Base-by-base conservation (phyloP, 2,797 vertebrate species). In the Malacoctenus gilli region DNA sequence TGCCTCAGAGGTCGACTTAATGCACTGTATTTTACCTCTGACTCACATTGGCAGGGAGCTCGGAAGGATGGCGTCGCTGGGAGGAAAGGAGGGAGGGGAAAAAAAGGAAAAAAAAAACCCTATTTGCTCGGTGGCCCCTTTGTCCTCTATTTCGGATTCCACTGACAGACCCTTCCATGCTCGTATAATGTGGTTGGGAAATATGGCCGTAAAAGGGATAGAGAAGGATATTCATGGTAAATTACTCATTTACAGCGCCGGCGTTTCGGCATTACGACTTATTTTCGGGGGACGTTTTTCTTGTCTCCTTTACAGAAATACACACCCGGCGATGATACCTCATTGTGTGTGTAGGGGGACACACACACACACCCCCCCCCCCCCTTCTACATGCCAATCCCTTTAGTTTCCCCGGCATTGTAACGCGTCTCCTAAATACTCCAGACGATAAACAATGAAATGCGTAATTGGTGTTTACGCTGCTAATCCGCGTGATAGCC, bases 391-490 rank as follows among this genome's bases (percentile, higher is more conserved):
- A 53, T 63, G 57, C 39, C 54, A 42, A 59, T 69, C 23, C 57
- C 5, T 40, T 79, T 76, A 74, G 77, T 83, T 80, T 61, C 71
- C 57, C n/a, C n/a, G n/a, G 52, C 51, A 40, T 19, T 59, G 36
- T 79, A 35, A 30, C 65, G 37, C 76, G 44, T 83, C 77, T 60
- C 79, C 59, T 62, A 79, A 89, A 85, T 65, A 47, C 75, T 64
- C 59, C 78, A 77, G 67, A 83, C 85, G 77, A 83, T 88, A 86
- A 90, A 90, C 87, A 91, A 90, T 90, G 85, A 88, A 84, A 89
- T 79, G 78, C 83, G 85, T 87, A 87, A 89, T 88, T 85, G 80
- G 70, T 90, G 83, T 91, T 88, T 86, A 89, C 84, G 76, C 77
- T 63, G 58, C 71, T 85, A 88, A 91, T 89, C 88, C 84, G 55